These are phyloP conservation scores for Drosophila phalerata DNA, from an alignment of 2,888 invertebrate genomes.

Conservation along the genomic window DNA sequence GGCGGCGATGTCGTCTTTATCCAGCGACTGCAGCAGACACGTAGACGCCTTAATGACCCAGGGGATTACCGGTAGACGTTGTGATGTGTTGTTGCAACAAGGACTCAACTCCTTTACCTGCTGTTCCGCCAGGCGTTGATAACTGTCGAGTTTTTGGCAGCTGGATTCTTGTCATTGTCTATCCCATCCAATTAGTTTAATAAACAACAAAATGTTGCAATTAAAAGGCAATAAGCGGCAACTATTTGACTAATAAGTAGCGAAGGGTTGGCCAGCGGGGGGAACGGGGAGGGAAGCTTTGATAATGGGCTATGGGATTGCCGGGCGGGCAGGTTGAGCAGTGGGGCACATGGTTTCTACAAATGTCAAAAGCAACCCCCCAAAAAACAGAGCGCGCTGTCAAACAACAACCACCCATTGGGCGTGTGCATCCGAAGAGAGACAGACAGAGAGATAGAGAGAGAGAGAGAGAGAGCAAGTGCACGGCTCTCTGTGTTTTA, in stretches of 20 bases:
- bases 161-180: constrained; percentile 6
- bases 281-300: constrained; percentile 1
- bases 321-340: constrained; percentile 29
- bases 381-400: constrained; percentile 24
- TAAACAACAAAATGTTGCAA: constrained; percentile 54
- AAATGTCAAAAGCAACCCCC: constrained; percentile 69
- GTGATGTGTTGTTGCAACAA: constrained; percentile 20
- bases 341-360: constrained; percentile 35
- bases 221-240: constrained; percentile 71
- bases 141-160: constrained; percentile 12
- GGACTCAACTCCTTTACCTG: background rate
- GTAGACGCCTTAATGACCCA: constrained; percentile 74
- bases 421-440: constrained; percentile 56
- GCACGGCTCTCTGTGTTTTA: background rate
- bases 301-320: constrained; percentile 42
- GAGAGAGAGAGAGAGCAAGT: constrained; percentile 13
- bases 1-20: constrained; percentile 43
- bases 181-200: constrained; percentile 58
- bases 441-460: constrained; percentile 33
- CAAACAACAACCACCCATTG: constrained; percentile 68
- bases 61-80: constrained; percentile 70
- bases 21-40: constrained; percentile 62
- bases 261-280: constrained; percentile 14
- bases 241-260: constrained; percentile 49
- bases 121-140: constrained; percentile 7